Base-by-base conservation (phyloP, 1,140 invertebrate species). In the Centruroides vittatus region DNA sequence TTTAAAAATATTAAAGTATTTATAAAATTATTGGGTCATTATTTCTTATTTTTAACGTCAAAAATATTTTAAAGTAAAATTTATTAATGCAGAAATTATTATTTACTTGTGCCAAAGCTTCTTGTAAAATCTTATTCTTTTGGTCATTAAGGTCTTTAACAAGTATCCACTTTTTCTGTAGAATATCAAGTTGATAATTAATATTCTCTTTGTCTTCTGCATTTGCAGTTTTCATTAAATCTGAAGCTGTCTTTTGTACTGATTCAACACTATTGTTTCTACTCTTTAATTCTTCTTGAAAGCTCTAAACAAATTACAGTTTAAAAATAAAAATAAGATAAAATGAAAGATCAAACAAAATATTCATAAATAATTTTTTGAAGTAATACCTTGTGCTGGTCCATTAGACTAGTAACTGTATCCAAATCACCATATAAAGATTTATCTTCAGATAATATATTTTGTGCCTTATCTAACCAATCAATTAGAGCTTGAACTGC, bases 371-470 rank as follows among this genome's bases (percentile, higher is more conserved):
- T 23, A 23, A 23, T 23, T 23, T 23, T 23, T 23, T 23, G 23
- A 23, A 23, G 2, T 23, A 13, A 55, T 54, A 65, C 64, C 51
- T 88, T 90, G 70, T 97, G 93, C 69, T 92, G 86, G 65, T 98
- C 94, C 50, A 93, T 82, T 0, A 98, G 80, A 65, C 85, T 85
- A 71, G 85, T 89, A 9, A 98, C 93, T 0, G 93, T 98, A 70
- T 98, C 93, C 13, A 98, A 76, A 75, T 98, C 94, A 4, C 93
- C 94, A 72, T 97, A 88, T 6, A 98, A 83, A 0, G 86, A 88
- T 34, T 85, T 83, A 60, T 92, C 86, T 56, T 85, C 86, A 0
- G 84, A 81, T 1, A 96, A 74, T 3, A 81, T 75, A 59, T 81
- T 81, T 67, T 89, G 83, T 5, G 85, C 83, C 69, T 89, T 91